Conservation (phyloP, 2,113 vertebrate genomes). For the Phalacrocorax carbo region DNA sequence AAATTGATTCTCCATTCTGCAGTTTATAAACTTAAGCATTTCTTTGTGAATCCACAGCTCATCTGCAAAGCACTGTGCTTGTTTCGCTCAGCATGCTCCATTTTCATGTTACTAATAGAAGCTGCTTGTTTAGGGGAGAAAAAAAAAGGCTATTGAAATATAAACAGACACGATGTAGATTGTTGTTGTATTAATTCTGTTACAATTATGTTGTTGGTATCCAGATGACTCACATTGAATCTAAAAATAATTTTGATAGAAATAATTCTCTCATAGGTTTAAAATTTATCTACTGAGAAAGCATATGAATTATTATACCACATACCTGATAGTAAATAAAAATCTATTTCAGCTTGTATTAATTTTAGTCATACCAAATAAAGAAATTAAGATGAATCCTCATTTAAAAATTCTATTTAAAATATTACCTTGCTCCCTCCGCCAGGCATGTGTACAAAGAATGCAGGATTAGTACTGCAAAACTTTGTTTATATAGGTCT, state of each 20-base stretch:
- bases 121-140: neutral
- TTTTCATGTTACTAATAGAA: conserved; percentile 40
- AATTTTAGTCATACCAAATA: neutral
- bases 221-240: neutral
- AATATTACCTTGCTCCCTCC: neutral
- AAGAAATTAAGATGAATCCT: neutral
- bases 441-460: neutral
- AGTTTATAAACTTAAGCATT: conserved; percentile 60
- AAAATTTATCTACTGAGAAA: neutral
- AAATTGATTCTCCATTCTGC: conserved; percentile 65
- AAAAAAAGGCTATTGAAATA: conserved; percentile 14
- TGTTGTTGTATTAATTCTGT: conserved; percentile 41
- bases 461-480: neutral
- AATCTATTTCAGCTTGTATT: neutral
- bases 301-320: neutral
- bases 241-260: neutral
- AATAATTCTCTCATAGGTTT: neutral
- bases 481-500: neutral
- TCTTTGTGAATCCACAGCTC: conserved; percentile 34
- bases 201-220: conserved; percentile 39
- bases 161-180: conserved; percentile 5
- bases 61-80: conserved; percentile 18
- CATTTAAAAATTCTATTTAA: neutral
- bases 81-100: neutral
- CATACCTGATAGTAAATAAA: neutral